Percentiles rank a stretch among this genome's conserved stretches.
These are phyloP conservation scores for Caenorhabditis sulstoni DNA, from an alignment of 2,888 invertebrate species.

Conservation along the genomic window DNA sequence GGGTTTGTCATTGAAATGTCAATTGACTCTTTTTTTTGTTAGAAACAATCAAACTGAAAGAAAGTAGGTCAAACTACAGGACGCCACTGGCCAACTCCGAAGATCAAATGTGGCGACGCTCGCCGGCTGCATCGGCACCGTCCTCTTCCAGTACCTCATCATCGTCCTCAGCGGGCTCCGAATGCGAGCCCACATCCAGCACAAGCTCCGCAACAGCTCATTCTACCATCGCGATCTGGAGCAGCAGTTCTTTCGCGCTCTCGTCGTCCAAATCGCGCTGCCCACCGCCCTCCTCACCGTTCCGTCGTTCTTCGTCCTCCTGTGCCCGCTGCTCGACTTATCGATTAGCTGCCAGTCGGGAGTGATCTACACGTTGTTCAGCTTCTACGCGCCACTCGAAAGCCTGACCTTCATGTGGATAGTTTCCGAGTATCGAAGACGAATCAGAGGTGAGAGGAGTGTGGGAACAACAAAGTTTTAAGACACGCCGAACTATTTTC, in stretches of 20 bases:
- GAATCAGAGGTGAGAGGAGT: neutral
- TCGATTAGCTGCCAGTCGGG: neutral
- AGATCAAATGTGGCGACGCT: neutral
- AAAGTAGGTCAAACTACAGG: no score
- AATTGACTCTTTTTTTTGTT: neutral
- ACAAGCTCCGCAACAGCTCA: conserved; percentile 9
- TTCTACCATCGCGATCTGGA: conserved; percentile 15
- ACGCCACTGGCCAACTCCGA: neutral
- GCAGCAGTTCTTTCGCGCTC: conserved; percentile 36
- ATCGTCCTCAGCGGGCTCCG: conserved; percentile 15
- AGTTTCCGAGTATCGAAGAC: neutral
- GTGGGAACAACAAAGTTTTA: no score
- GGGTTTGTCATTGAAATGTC: no score
- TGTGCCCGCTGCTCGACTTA: neutral
- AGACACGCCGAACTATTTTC: no score
- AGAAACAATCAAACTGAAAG: no score
- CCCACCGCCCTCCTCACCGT: neutral
- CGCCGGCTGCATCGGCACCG: neutral
- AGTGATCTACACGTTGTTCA: neutral
- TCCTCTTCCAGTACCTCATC: conserved; percentile 22
- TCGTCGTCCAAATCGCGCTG: conserved; percentile 19
- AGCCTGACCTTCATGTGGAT: conserved; percentile 5
- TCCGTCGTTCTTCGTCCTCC: neutral
- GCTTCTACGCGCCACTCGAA: neutral
- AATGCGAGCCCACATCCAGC: conserved; percentile 9